Evolutionary conservation across 1,140 invertebrate genomes (phyloP).

Genomic region (Stegodyphus mimosarum): DNA sequence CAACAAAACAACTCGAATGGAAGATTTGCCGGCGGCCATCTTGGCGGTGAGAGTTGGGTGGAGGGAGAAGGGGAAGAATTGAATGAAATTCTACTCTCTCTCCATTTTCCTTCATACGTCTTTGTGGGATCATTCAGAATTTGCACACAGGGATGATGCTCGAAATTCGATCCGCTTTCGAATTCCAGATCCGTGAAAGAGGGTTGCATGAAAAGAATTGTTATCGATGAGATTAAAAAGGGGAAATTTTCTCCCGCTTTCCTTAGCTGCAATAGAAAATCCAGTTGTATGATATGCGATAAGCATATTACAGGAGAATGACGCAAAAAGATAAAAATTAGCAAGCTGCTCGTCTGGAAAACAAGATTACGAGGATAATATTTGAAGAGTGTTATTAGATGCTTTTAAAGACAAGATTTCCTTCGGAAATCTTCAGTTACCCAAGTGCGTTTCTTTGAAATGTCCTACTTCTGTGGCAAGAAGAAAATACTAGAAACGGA

Average conservation of each 20-base stretch:
- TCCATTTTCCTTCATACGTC: background rate
- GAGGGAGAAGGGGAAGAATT: background rate
- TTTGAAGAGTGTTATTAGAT: background rate
- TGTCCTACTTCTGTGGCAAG: too few relatives aligned
- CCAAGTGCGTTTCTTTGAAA: too few relatives aligned
- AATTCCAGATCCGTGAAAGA: background rate
- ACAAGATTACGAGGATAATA: slow-evolving; percentile 3
- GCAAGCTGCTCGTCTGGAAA: background rate
- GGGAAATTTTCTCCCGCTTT: background rate
- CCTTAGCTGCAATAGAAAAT: slow-evolving; percentile 1
- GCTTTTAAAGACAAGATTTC: background rate
- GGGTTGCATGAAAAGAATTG: background rate
- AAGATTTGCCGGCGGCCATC: background rate
- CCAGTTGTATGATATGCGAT: background rate
- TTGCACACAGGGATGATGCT: background rate
- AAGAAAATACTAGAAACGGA: too few relatives aligned
- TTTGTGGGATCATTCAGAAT: background rate
- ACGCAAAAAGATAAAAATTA: slow-evolving; percentile 2
- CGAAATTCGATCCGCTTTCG: slow-evolving; percentile 31
- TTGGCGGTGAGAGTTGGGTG: background rate
- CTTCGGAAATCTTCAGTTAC: too few relatives aligned
- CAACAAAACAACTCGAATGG: background rate
- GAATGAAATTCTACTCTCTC: slow-evolving; percentile 14
- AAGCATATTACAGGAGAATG: background rate
- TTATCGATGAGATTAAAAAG: background rate